A percentile compares a stretch with the other conserved stretches of the same genome.
phyloP scores from a whole-genome alignment of 2,797 vertebrate species.

The Siniperca undulata region DNA sequence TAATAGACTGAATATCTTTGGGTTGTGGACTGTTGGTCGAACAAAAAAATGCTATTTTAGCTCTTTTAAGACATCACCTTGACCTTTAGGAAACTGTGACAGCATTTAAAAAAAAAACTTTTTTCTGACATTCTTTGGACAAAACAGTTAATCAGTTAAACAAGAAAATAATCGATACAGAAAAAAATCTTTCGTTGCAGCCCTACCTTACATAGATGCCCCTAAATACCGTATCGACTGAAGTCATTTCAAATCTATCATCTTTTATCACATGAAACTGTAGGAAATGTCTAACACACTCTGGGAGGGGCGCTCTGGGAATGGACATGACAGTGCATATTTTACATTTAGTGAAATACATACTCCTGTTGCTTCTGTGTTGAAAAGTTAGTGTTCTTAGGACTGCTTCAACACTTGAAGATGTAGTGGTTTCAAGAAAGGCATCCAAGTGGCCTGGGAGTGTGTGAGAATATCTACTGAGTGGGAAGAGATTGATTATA shows the following conservation, averaged over 20 bases:
- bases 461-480: not conserved
- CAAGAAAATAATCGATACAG: not conserved
- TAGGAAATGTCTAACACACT: not conserved
- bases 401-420: slow-evolving; percentile 6
- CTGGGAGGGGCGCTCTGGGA: not conserved
- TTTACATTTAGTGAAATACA: not conserved
- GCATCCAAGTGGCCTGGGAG: not conserved
- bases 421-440: slow-evolving; percentile 8
- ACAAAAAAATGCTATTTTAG: too few species aligned
- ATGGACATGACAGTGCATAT: not conserved
- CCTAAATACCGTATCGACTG: not conserved
- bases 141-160: too few species aligned
- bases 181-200: too few species aligned
- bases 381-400: not conserved
- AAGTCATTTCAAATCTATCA: not conserved
- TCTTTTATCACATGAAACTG: slow-evolving; percentile 15
- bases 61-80: not conserved
- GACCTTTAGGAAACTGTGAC: not conserved
- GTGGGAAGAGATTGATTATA: slow-evolving; percentile 11
- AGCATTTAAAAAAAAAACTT: too few species aligned
- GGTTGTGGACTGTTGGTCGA: not conserved
- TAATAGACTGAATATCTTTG: not conserved
- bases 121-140: not conserved
- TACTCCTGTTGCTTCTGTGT: not conserved
- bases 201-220: not conserved